Conservation (phyloP, 2,888 invertebrate genomes). For the Ectemnius cavifrons region DNA sequence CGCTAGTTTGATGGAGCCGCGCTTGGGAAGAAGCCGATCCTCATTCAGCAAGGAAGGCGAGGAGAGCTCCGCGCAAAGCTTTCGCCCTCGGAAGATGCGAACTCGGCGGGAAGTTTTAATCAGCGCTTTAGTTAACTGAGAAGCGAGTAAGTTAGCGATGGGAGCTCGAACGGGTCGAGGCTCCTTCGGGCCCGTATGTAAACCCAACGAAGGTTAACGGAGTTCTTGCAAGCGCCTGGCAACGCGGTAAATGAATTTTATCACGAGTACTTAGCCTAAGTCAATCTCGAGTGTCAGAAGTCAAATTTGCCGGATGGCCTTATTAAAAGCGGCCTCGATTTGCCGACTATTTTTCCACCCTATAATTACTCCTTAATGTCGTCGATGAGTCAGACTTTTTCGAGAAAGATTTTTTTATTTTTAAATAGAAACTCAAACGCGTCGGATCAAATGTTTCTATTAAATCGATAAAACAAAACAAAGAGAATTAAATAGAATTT, state of each 20-base stretch:
- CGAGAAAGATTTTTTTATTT: too few relatives aligned
- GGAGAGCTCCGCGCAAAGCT: slow-evolving; percentile 3
- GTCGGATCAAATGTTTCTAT: background rate
- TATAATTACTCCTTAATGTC: slow-evolving; percentile 1
- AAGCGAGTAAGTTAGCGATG: background rate
- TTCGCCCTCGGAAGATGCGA: background rate
- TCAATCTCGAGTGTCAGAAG: slow-evolving; percentile 7
- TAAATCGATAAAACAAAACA: too few relatives aligned
- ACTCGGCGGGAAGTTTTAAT: slow-evolving; percentile 8
- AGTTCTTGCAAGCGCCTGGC: slow-evolving; percentile 2
- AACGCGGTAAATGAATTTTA: slow-evolving; percentile 4
- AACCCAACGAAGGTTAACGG: slow-evolving; percentile 6
- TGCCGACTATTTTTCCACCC: slow-evolving; percentile 16
- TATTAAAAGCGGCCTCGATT: slow-evolving; percentile 6
- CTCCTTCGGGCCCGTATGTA: background rate
- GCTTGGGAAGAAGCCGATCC: too few relatives aligned
- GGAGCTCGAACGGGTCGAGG: background rate
- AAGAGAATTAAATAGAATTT: too few relatives aligned
- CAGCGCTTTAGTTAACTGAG: background rate
- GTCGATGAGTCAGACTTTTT: too few relatives aligned
- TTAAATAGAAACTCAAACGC: too few relatives aligned
- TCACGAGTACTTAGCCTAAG: slow-evolving; percentile 10
- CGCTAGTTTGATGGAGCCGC: too few relatives aligned
- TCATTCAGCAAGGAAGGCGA: too few relatives aligned
- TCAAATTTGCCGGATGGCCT: background rate